Evolutionary conservation across 2,888 invertebrate species (phyloP).

Genomic region (Slavum lentiscoides): DNA sequence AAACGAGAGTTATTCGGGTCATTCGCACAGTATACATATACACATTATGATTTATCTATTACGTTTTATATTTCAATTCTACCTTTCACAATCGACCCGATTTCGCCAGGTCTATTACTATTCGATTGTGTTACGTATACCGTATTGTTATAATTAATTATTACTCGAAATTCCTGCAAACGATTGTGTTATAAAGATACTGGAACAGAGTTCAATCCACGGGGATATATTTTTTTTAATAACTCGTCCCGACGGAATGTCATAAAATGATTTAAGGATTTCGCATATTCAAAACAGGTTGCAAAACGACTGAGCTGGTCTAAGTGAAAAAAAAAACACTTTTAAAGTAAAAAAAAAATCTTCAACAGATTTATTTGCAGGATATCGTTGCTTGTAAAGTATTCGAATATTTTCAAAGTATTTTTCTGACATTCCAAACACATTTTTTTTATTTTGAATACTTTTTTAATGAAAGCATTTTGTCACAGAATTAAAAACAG

Average conservation of each 20-base stretch:
- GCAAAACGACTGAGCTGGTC: too few species aligned
- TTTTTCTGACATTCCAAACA: too few species aligned
- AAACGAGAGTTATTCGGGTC: constrained; percentile 38
- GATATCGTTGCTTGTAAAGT: too few species aligned
- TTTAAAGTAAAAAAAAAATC: too few species aligned
- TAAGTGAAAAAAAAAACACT: too few species aligned
- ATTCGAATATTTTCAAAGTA: too few species aligned
- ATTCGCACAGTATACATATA: constrained; percentile 35
- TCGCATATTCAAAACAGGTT: background rate
- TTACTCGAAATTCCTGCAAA: background rate
- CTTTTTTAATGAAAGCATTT: too few species aligned
- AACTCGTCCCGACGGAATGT: too few species aligned
- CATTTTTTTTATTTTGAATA: too few species aligned
- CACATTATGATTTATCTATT: constrained; percentile 37
- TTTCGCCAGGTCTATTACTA: constrained; percentile 5
- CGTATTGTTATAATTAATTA: background rate
- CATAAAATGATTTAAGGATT: background rate
- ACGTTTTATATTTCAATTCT: constrained; percentile 29
- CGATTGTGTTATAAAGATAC: too few species aligned
- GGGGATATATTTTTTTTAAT: background rate
- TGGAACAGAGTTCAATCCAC: background rate
- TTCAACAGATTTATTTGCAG: too few species aligned
- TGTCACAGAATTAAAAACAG: too few species aligned
- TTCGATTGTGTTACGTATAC: background rate
- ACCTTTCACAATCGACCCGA: constrained; percentile 52